Evolutionary conservation across 2,888 invertebrate species (phyloP), one percentile per base, ranked within the genome.

Genomic region (Cyclophora albipunctata): DNA sequence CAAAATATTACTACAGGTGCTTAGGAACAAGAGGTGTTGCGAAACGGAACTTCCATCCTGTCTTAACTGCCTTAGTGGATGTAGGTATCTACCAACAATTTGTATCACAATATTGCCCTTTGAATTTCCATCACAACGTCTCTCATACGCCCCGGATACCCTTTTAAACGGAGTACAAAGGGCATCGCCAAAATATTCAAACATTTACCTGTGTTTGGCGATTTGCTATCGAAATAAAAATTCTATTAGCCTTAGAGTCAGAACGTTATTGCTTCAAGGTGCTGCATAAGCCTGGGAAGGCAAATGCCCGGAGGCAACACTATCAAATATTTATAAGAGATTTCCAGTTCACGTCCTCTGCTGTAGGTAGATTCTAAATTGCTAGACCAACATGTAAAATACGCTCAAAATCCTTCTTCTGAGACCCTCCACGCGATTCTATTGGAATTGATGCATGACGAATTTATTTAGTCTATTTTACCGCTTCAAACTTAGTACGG

Each of bases 271-370:
- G 71, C 74, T 55, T 51, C 51, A 50, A 62, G 60, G 57, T 58
- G 57, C 53, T 53, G 52, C 60, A 57, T 51, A 55, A 65, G 58
- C 64, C 60, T 60, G 64, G 63, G 56, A 65, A 75, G 64, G 76
- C 77, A 80, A 80, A 81, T 78, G 77, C 72, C 64, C 64, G 57
- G 59, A 64, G 69, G 71, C 66, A 62, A 63, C 63, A 62, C 65
- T 69, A 75, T 85, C 71, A 74, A 84, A 84, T 83, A 85, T 85
- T 81, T 81, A 85, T 78, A 81, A 71, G 72, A 75, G 71, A 71
- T 72, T 20, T 73, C 74, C 68, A 62, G 68, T 73, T 68, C 70
- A 68, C 71, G 69, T 77, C 67, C 62, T 67, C 67, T 64, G 64
- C 62, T 63, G 69, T 65, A 66, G 68, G 67, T 64, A 65, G 73